Evolutionary conservation across 1,140 invertebrate species (phyloP), one percentile per base, ranked within the genome.

Genomic region (Dryas iulia): DNA sequence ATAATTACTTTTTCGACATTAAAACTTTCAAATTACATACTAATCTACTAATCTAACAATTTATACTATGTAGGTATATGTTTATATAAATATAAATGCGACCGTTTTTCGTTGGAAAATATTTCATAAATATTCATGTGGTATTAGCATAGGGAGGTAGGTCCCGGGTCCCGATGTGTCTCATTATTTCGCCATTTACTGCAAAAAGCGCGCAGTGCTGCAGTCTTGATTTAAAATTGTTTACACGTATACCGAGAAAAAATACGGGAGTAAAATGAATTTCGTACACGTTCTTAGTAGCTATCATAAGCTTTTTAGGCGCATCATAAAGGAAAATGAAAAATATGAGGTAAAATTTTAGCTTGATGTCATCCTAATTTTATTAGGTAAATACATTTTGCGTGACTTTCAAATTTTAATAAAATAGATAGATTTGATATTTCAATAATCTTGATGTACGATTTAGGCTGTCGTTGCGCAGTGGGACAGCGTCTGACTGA

Each of bases 111-210:
- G 79, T 81, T 76, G 69, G 72, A 78, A 82, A 82, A 81, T 66
- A 85, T 73, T 81, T 79, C 83, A 90, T 91, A 88, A 91, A 91
- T 91, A 91, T 91, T 91, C 89, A 91, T 90, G 80, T 59, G 39
- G 71, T 84, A 90, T 88, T 89, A 86, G 88, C 85, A 86, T 87
- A 82, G 82, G 78, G 77, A 73, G 75, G 76, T 67, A 71, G 72
- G 66, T 72, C 79, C 77, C 79, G 67, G n/a, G 69, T 59, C 73
- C 76, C 62, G 74, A 73, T 77, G 82, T 82, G 81, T 65, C 84
- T 83, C 89, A 91, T 91, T 89, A 91, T 90, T 81, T 90, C 77
- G 78, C 75, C 81, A 91, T 91, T 91, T 91, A 83, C 69, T 74
- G 77, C 83, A 89, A 90, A 89, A 90, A 87, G 78, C 78, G 72